Evolutionary conservation across 2,888 invertebrate genomes (phyloP).

Genomic region (Lycaena phlaeas): DNA sequence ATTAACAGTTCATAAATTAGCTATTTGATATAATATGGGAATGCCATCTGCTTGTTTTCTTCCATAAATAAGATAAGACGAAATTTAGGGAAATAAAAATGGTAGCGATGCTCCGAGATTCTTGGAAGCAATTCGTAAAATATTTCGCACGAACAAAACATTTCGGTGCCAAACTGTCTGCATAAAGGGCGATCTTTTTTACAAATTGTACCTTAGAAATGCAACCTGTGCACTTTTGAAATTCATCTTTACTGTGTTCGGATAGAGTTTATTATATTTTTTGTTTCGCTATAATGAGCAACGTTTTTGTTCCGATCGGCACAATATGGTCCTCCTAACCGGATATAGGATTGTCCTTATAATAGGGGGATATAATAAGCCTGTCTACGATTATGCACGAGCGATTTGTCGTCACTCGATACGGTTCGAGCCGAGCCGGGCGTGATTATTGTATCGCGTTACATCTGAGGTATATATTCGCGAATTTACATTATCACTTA

Average conservation of each 20-base stretch:
- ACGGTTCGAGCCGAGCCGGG: constrained; percentile 40
- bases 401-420: constrained; percentile 67
- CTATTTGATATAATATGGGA: no score
- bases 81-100: no score
- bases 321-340: constrained; percentile 56
- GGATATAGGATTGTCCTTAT: constrained; percentile 56
- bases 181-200: constrained; percentile 50
- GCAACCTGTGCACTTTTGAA: constrained; percentile 36
- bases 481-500: not conserved
- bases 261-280: constrained; percentile 23
- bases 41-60: no score
- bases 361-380: constrained; percentile 48
- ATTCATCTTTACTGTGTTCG: constrained; percentile 31
- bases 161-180: constrained; percentile 67
- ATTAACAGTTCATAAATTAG: no score
- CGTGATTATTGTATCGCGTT: constrained; percentile 59
- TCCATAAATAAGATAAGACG: no score
- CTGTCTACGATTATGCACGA: constrained; percentile 68
- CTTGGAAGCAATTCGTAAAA: constrained; percentile 46
- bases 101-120: constrained; percentile 30
- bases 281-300: constrained; percentile 39
- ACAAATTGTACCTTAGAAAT: constrained; percentile 57
- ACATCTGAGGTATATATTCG: constrained; percentile 24
- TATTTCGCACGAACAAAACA: constrained; percentile 56
- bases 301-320: constrained; percentile 44